A percentile compares a stretch with the other conserved stretches of the same genome.
These are phyloP conservation scores for Chrysogorgia sp. DNA, from an alignment of 92 coral and sea anemone genomes.

Conservation along the genomic window DNA sequence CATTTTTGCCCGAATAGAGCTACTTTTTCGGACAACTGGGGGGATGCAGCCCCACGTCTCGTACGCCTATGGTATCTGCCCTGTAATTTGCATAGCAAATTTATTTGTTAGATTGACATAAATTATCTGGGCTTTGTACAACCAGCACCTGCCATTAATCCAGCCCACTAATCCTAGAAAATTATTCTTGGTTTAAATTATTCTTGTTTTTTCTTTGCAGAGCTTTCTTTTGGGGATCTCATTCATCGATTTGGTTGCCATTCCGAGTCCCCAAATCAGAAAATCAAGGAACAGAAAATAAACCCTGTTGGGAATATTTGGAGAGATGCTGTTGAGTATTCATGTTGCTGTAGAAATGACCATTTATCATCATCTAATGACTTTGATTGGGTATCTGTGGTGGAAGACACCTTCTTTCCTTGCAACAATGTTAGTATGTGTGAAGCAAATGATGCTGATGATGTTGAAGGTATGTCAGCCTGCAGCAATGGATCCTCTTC, in stretches of 20 bases:
- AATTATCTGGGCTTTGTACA: too few species aligned
- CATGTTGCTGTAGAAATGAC: background rate
- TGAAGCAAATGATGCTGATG: background rate
- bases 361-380: conserved; percentile 1
- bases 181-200: too few species aligned
- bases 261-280: conserved; percentile 38
- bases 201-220: background rate
- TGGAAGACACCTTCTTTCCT: background rate
- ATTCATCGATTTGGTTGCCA: conserved; percentile 1
- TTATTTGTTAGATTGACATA: too few species aligned
- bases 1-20: too few species aligned
- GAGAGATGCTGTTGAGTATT: conserved; percentile 47
- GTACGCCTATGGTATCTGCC: too few species aligned
- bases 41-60: too few species aligned
- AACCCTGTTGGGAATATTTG: conserved; percentile 16
- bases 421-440: background rate
- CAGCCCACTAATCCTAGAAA: too few species aligned
- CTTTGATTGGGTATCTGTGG: conserved; percentile 9
- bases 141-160: too few species aligned
- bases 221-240: conserved; percentile 42
- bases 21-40: too few species aligned
- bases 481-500: conserved; percentile 16
- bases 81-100: too few species aligned
- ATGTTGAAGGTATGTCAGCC: background rate
- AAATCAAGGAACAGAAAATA: background rate